These are phyloP conservation scores for Netelia melanura DNA, from an alignment of 2,888 invertebrate genomes.

Conservation along the genomic window DNA sequence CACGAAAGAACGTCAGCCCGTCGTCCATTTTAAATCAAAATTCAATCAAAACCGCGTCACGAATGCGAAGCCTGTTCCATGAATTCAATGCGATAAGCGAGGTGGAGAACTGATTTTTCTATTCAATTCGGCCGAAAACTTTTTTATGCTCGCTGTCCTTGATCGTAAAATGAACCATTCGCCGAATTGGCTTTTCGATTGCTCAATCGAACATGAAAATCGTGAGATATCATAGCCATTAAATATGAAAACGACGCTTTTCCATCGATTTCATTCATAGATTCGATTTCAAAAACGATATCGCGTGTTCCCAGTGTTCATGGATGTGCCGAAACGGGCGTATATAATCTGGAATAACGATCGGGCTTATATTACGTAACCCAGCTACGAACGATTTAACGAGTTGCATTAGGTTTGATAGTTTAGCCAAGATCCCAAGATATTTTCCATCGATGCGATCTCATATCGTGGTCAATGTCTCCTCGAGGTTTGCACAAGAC, in stretches of 20 bases:
- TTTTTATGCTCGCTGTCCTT: neutral
- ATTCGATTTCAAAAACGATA: neutral
- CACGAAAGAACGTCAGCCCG: conserved; percentile 13
- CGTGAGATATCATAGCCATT: conserved; percentile 13
- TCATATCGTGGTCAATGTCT: neutral
- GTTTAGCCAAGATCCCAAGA: conserved; percentile 10
- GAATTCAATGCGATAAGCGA: conserved; percentile 21
- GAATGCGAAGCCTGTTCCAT: conserved; percentile 7
- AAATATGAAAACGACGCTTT: conserved; percentile 19
- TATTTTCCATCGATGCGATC: conserved; percentile 39
- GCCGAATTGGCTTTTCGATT: conserved; percentile 36
- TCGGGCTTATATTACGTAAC: conserved; percentile 12
- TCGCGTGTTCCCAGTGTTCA: neutral
- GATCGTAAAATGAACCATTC: conserved; percentile 33
- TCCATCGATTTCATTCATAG: conserved; percentile 26
- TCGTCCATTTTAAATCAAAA: conserved; percentile 39
- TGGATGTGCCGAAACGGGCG: conserved; percentile 10
- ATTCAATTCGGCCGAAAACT: conserved; percentile 31
- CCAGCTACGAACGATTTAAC: conserved; percentile 20
- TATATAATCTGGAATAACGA: conserved; percentile 32
- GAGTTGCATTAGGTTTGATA: conserved; percentile 44
- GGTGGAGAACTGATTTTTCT: conserved; percentile 22
- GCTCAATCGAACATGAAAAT: conserved; percentile 32
- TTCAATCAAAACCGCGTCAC: conserved; percentile 22
- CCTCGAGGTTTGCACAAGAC: conserved; percentile 10